Evolutionary conservation across 2,797 vertebrate species (phyloP), one percentile per base, ranked within the genome.

Genomic region (Cynopterus sphinx): DNA sequence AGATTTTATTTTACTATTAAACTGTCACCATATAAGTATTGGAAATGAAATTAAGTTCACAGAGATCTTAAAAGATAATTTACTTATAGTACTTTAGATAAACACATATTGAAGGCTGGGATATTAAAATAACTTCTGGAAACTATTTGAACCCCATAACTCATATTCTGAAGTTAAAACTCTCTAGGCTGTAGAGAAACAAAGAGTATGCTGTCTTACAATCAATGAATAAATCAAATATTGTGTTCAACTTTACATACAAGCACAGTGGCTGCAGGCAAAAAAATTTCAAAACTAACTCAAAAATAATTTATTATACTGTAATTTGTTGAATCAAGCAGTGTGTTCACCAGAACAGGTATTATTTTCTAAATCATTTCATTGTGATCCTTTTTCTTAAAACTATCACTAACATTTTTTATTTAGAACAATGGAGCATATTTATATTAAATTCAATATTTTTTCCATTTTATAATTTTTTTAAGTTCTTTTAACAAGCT

Each of bases 151-250:
- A 39, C 11, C 0, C 10, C 2, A 4, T 91, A 91, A 95, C 3
- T 81, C 67, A 87, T 68, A 79, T 75, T 95, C 33, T 93, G 59
- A 91, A 73, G 49, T 77, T 94, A 93, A 65, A 87, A 55, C 3
- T 78, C 12, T 41, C 19, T 0, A 46, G 81, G 24, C 4, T 81
- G n/a, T 17, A 51, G 43, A 84, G 55, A 74, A 82, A 77, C 2
- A 82, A 77, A 67, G 63, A 91, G 3, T 2, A 82, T 9, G 22
- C 49, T 87, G 43, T 85, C 15, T n/a, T 85, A 57, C 21, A 87
- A 77, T 74, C 36, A 77, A 36, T 81, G 51, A 92, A 59, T 96
- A 95, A 92, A 89, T 97, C 26, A 94, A 91, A 70, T 94, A 79
- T 39, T 70, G 15, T 61, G 31, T 31, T 82, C 90, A 85, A 41